Base-by-base conservation (phyloP, 2,797 vertebrate genomes). In the Cirrhinus molitorella region DNA sequence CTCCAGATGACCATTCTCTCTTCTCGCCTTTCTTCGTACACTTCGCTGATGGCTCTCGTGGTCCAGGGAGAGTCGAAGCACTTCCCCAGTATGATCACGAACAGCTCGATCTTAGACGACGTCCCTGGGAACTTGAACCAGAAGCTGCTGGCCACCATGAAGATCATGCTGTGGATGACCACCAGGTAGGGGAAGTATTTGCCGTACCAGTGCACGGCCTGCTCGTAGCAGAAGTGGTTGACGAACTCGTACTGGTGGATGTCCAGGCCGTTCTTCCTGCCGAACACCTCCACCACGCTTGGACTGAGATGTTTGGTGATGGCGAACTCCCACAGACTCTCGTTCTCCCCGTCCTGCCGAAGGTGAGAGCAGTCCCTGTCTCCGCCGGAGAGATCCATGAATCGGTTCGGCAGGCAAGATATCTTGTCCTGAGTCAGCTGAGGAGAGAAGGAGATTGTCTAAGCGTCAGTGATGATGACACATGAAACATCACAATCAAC, bases 101-200 rank as follows among this genome's bases (percentile, higher is more conserved):
- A 98, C 81, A 97, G 95, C 82, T 98, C 96, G 0, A 98, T 96
- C 92, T 98, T 98, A 25, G 97, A 98, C 4, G 96, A 98, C 0
- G 97, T 98, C 55, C 97, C 96, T 0, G 97, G 97, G 86, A 96
- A 98, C 89, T 98, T 98, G 91, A 98, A 98, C 97, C 97, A 98
- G 89, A 98, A 98, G 85, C 95, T 97, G 90, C 96, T 96, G 11
- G 96, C 96, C 34, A 97, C 94, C 95, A 98, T 97, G 88, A 98
- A 98, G 87, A 97, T 91, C 88, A 98, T 93, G 0, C 96, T 97
- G 90, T 98, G 97, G 85, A 98, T 96, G 86, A 98, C 92, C 0
- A 97, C 96, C 0, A 98, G 93, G 90, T 98, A 98, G 0, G 97
- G 97, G 86, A 98, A 98, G 91, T 95, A 98, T 90, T 98, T 98